phyloP scores from a whole-genome alignment of 1,140 invertebrate species.

The Calliopsis andreniformis region DNA sequence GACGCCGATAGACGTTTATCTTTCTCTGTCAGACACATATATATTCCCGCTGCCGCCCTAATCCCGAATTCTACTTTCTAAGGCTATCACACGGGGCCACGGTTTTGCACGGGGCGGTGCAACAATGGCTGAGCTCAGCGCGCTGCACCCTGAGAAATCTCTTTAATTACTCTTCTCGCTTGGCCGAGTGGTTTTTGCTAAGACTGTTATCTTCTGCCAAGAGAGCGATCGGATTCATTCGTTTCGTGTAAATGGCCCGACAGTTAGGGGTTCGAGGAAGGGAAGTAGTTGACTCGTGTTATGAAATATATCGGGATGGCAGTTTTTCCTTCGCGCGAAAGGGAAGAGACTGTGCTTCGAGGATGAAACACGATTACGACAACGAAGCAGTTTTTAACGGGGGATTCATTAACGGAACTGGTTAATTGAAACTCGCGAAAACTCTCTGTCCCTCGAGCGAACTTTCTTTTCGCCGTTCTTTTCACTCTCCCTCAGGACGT shows the following conservation, averaged over 20 bases:
- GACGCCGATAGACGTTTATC: slow-evolving; percentile 43
- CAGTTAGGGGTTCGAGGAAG: neutral
- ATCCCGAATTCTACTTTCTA: slow-evolving; percentile 44
- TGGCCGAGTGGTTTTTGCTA: slow-evolving; percentile 30
- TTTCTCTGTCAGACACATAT: slow-evolving; percentile 33
- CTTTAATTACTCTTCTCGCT: slow-evolving; percentile 49
- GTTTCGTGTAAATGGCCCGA: slow-evolving; percentile 19
- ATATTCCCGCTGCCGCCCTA: neutral
- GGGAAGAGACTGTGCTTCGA: neutral
- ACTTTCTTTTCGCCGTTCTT: neutral
- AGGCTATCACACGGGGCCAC: slow-evolving; percentile 6
- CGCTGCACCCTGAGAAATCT: slow-evolving; percentile 35
- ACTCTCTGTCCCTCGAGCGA: neutral
- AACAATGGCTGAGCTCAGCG: slow-evolving; percentile 38
- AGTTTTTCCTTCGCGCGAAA: neutral
- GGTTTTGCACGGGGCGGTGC: slow-evolving; percentile 20
- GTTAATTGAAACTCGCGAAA: slow-evolving; percentile 45
- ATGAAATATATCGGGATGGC: slow-evolving; percentile 26
- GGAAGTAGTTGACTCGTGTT: neutral
- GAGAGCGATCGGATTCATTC: slow-evolving; percentile 46
- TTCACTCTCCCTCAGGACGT: too few relatives aligned
- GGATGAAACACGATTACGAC: slow-evolving; percentile 34
- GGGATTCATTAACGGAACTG: slow-evolving; percentile 37
- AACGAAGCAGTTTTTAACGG: slow-evolving; percentile 46
- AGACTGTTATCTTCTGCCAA: slow-evolving; percentile 40